These are phyloP conservation scores for Ammodytes marinus DNA, from an alignment of 2,113 vertebrate genomes.

Conservation along the genomic window DNA sequence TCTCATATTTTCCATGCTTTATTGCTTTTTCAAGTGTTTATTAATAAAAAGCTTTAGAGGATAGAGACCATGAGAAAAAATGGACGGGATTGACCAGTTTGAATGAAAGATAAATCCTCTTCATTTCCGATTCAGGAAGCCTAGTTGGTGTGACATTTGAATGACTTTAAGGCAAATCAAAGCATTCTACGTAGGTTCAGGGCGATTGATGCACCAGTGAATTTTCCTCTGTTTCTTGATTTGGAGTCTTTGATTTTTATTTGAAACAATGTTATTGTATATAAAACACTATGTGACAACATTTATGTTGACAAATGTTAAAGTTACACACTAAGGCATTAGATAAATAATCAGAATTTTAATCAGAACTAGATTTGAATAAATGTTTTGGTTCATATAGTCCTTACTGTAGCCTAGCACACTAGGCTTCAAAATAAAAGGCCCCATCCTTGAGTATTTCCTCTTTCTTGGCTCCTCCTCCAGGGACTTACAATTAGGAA, in stretches of 20 bases:
- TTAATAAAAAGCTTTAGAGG: slow-evolving; percentile 27
- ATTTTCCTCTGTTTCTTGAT: background rate
- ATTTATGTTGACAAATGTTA: background rate
- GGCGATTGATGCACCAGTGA: background rate
- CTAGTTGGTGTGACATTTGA: background rate
- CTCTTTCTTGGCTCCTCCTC: background rate
- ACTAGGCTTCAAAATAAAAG: slow-evolving; percentile 13
- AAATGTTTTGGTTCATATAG: background rate
- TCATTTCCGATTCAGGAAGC: slow-evolving; percentile 23
- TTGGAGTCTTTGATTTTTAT: background rate
- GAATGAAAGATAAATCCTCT: slow-evolving; percentile 29
- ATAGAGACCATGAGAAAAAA: slow-evolving; percentile 28
- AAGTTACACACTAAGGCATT: background rate
- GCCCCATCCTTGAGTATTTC: background rate
- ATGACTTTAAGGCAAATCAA: slow-evolving; percentile 18
- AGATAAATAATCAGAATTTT: background rate
- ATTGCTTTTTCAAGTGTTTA: slow-evolving; percentile 37
- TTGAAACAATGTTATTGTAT: background rate
- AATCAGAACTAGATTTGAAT: background rate
- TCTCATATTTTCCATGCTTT: slow-evolving; percentile 29
- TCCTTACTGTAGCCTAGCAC: background rate
- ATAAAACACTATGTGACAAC: background rate
- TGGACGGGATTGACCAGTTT: background rate
- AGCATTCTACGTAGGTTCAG: background rate
- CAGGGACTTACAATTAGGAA: background rate